Conservation (phyloP, 2,888 invertebrate species). For the Oasisia sp. region DNA sequence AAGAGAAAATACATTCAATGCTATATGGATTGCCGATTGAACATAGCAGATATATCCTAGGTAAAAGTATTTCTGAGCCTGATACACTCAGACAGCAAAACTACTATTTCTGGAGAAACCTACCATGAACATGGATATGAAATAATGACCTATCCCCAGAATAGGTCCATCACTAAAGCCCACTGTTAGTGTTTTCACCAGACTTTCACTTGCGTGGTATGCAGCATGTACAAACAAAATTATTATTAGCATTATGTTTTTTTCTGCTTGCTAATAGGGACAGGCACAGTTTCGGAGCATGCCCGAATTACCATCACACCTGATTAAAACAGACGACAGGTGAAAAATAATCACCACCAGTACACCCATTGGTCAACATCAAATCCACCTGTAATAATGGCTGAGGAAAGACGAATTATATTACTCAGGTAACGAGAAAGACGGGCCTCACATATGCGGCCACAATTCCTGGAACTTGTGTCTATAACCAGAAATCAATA, state of each 20-base stretch:
- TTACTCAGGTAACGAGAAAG: not conserved
- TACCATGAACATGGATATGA: too few relatives aligned
- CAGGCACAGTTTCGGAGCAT: not conserved
- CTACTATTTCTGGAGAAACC: too few relatives aligned
- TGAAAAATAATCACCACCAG: not conserved
- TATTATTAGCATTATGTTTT: not conserved
- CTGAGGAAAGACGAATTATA: not conserved
- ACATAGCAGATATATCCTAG: too few relatives aligned
- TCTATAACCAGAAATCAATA: not conserved
- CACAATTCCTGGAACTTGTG: constrained; percentile 3
- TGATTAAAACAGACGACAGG: not conserved
- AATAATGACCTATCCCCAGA: too few relatives aligned
- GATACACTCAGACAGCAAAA: too few relatives aligned
- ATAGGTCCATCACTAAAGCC: too few relatives aligned
- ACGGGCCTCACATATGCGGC: not conserved
- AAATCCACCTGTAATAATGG: not conserved
- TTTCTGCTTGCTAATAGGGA: not conserved
- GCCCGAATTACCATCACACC: not conserved
- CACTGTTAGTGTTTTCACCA: too few relatives aligned
- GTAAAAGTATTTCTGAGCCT: too few relatives aligned
- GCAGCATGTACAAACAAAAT: not conserved
- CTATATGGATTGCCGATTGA: too few relatives aligned
- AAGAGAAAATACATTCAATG: too few relatives aligned
- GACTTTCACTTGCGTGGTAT: not conserved
- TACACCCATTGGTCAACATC: not conserved